These are phyloP conservation scores for Pseudopipra pipra DNA, from an alignment of 2,113 vertebrate genomes.

Conservation along the genomic window DNA sequence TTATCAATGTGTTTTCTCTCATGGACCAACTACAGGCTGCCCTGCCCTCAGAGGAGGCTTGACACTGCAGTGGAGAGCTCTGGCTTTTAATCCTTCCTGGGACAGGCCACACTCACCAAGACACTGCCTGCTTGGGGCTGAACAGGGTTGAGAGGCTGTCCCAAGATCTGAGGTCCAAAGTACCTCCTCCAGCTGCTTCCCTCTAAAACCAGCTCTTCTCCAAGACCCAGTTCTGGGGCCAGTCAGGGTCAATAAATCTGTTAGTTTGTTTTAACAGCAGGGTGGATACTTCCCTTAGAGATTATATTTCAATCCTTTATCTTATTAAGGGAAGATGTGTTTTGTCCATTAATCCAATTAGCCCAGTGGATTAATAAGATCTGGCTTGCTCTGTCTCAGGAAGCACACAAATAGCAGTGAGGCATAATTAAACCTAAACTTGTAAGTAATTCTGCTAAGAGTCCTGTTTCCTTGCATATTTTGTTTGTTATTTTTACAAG, in stretches of 20 bases:
- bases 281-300: conserved; percentile 1
- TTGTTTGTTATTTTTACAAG: conserved; percentile 21
- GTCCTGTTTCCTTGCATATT: not conserved
- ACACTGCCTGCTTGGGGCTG: not conserved
- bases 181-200: not conserved
- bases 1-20: not conserved
- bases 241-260: not conserved
- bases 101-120: not conserved
- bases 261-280: conserved; percentile 21
- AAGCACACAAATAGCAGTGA: conserved; percentile 2
- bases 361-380: not conserved
- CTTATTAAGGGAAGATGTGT: conserved; percentile 54
- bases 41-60: not conserved
- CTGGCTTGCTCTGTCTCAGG: not conserved
- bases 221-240: not conserved
- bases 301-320: conserved; percentile 20
- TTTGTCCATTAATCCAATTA: conserved; percentile 63
- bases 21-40: fast-evolving
- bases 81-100: not conserved
- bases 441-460: not conserved
- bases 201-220: not conserved
- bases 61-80: fast-evolving
- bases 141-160: not conserved
- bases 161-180: not conserved
- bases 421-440: not conserved